Evolutionary conservation across 2,797 vertebrate genomes (phyloP).

Genomic region (Pipistrellus kuhlii): DNA sequence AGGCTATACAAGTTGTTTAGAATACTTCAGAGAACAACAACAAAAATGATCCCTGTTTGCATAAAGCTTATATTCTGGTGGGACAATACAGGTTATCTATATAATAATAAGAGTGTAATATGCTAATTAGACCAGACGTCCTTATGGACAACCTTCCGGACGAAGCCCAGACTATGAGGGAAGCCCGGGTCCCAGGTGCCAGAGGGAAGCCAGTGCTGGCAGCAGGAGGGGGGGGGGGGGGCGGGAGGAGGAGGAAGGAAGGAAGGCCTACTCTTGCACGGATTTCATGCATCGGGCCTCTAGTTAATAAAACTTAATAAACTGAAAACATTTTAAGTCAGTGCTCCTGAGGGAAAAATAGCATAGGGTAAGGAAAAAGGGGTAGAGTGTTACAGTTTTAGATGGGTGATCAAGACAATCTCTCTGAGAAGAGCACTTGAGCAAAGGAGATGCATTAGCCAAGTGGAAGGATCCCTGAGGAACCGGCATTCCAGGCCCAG

Average conservation of each 20-base stretch:
- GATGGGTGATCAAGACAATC: not conserved
- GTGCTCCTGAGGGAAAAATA: not conserved
- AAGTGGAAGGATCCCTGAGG: not conserved
- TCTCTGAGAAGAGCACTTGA: not conserved
- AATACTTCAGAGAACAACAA: not conserved
- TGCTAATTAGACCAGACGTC: not conserved
- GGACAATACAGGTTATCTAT: not conserved
- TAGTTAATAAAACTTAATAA: not conserved
- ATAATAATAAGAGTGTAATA: no score
- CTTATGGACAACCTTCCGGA: no score
- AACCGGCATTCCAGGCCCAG: not conserved
- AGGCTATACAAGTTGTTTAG: not conserved
- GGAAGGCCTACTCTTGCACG: no score
- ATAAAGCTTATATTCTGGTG: not conserved
- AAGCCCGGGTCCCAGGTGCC: no score
- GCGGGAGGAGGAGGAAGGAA: no score
- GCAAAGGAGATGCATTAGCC: not conserved
- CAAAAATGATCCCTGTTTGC: not conserved
- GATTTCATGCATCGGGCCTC: no score
- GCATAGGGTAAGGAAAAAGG: not conserved
- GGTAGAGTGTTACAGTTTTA: not conserved
- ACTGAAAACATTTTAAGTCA: not conserved
- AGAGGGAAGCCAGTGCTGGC: no score
- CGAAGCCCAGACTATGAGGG: no score
- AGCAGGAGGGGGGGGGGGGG: no score